These are phyloP conservation scores for Cosmopolites sordidus DNA, from an alignment of 2,888 invertebrate species.

Conservation along the genomic window DNA sequence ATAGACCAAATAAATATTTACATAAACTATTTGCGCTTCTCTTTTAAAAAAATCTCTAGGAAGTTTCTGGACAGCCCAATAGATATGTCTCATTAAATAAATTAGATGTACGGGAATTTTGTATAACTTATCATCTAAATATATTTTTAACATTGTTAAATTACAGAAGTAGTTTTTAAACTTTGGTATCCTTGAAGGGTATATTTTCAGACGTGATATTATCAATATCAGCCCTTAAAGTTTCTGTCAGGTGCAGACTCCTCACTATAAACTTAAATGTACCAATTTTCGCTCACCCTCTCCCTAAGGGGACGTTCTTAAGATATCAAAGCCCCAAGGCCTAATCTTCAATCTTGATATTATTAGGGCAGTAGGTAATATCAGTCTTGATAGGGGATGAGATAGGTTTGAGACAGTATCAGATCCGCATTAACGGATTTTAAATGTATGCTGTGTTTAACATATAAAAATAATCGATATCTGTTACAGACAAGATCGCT, in stretches of 20 bases:
- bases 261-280: neutral
- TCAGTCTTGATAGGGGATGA: neutral
- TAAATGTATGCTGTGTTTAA: too few relatives aligned
- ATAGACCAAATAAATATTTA: too few relatives aligned
- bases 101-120: too few relatives aligned
- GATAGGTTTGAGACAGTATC: neutral
- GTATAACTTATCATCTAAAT: too few relatives aligned
- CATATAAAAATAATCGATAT: too few relatives aligned
- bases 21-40: too few relatives aligned
- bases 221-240: neutral
- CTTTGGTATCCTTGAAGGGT: too few relatives aligned
- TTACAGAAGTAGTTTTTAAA: too few relatives aligned
- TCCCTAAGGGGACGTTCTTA: neutral
- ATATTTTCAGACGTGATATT: neutral
- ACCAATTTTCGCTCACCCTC: neutral
- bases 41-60: too few relatives aligned
- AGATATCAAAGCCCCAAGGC: neutral
- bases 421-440: neutral
- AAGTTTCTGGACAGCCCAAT: too few relatives aligned
- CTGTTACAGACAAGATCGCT: constrained; percentile 35
- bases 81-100: too few relatives aligned
- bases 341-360: constrained; percentile 29
- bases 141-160: too few relatives aligned
- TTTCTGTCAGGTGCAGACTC: neutral
- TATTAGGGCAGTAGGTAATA: constrained; percentile 25